Evolutionary conservation across 2,113 vertebrate species (phyloP), one percentile per base, ranked within the genome.

Genomic region (Urocitellus parryii): DNA sequence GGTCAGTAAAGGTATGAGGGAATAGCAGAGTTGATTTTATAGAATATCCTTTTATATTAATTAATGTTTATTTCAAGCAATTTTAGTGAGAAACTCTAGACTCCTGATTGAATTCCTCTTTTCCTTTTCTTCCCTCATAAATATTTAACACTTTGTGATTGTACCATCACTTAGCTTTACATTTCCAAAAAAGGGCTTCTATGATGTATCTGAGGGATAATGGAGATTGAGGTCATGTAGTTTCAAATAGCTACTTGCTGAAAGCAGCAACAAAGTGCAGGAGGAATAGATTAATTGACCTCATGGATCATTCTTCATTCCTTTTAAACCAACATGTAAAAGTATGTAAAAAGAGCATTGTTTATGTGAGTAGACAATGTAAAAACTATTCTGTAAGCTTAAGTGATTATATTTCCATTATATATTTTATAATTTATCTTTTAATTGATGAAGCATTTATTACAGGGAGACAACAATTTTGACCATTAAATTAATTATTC

Each of bases 81-180:
- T 72, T 89, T 81, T 72, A 76, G 4, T 61, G 61, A 95, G 18
- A 85, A 83, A 53, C 20, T 67, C 37, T 5, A 37, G 18, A 53
- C 37, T 83, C 86, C 65, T 95, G 24, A 65, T 51, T 72, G n/a
- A 11, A 37, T 68, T 81, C 2, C 0, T 45, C 10, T 89, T 74
- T 76, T 80, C 11, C 22, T 84, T 92, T 76, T 58, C 8, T 72
- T 86, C 8, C 11, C 48, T 91, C 4, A 68, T 79, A 77, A 86
- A 22, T 89, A 83, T 87, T 96, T 76, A 70, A 89, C 34, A 82
- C 18, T 88, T 74, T 83, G 12, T 87, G 39, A 58, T n/a, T 61
- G 17, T 5, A 72, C 6, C 20, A 45, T 87, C 34, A 34, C 12
- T 77, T 82, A 87, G n/a, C 65, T 39, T 20, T 37, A 18, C 39